phyloP scores from a whole-genome alignment of 2,888 invertebrate genomes.

The Osmoderma eremita region DNA sequence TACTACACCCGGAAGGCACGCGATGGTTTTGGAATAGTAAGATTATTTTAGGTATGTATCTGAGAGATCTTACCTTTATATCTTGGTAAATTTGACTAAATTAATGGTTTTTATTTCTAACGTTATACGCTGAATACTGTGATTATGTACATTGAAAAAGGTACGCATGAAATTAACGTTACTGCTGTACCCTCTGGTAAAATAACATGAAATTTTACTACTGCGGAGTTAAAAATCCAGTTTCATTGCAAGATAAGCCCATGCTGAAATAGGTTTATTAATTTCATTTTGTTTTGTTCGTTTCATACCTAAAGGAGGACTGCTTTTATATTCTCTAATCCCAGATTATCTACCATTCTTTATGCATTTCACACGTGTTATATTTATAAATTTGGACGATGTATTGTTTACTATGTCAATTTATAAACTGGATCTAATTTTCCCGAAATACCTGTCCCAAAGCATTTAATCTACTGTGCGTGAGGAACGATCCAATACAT shows the following conservation, averaged over 20 bases:
- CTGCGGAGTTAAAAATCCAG: slow-evolving; percentile 22
- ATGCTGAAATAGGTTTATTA: slow-evolving; percentile 4
- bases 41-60: too few relatives aligned
- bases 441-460: too few relatives aligned
- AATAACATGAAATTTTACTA: slow-evolving; percentile 15
- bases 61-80: too few relatives aligned
- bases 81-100: neutral
- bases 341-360: slow-evolving; percentile 1
- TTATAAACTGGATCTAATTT: too few relatives aligned
- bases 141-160: neutral
- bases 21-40: too few relatives aligned
- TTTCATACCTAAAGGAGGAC: neutral
- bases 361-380: neutral
- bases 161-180: neutral
- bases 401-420: neutral
- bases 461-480: too few relatives aligned
- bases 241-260: slow-evolving; percentile 25
- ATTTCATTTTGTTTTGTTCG: slow-evolving; percentile 25
- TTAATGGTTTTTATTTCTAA: slow-evolving; percentile 13
- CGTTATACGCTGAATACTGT: neutral
- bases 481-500: too few relatives aligned
- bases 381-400: neutral
- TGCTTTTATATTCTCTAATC: slow-evolving; percentile 10
- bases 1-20: too few relatives aligned
- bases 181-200: neutral